Conservation (phyloP, 2,797 vertebrate species). For the Corythornis leucogaster region DNA sequence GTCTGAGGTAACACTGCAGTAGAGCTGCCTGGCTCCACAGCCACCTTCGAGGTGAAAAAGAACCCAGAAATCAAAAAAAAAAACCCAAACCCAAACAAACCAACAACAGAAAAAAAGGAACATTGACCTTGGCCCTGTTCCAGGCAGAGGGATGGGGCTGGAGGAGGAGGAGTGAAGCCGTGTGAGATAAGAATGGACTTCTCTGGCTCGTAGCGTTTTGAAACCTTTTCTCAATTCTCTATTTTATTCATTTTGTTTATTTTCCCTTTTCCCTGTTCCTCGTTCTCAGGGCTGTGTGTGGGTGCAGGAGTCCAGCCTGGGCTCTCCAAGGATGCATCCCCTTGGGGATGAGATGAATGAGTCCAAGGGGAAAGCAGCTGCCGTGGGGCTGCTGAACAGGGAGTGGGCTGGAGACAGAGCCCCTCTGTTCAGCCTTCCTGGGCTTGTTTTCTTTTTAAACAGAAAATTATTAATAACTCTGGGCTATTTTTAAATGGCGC, state of each 20-base stretch:
- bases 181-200: neutral
- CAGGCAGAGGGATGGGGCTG: fast-evolving
- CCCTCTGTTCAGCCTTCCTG: neutral
- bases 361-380: neutral
- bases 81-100: too few relatives aligned
- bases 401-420: neutral
- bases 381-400: neutral
- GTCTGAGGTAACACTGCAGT: too few relatives aligned
- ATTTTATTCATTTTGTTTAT: neutral
- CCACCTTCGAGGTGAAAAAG: neutral
- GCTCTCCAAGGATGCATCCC: neutral
- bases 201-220: neutral
- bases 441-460: neutral
- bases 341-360: neutral
- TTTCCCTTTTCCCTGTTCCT: neutral
- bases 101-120: neutral
- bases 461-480: conserved; percentile 20
- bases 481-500: neutral
- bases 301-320: neutral
- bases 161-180: neutral
- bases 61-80: neutral
- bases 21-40: fast-evolving
- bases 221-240: neutral
- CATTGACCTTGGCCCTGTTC: neutral
- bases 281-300: fast-evolving